A percentile compares a stretch with the other conserved stretches of the same genome.
Evolutionary conservation across 2,888 invertebrate genomes (phyloP).

Genomic region (Eueremaeus valkanovi): DNA sequence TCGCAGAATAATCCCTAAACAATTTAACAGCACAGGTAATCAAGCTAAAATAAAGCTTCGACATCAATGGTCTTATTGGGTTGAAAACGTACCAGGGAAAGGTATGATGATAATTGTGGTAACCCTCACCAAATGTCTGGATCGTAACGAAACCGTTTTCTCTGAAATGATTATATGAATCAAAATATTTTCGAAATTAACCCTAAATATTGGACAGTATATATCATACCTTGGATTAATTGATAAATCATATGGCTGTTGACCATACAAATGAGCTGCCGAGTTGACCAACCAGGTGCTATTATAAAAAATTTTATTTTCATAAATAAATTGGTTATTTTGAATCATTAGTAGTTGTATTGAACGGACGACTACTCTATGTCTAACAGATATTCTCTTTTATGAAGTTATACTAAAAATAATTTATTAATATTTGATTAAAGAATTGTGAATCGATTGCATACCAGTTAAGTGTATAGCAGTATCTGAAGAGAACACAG

Average conservation of each 20-base stretch:
- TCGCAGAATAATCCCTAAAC: conserved; percentile 53
- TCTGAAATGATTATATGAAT: conserved; percentile 8
- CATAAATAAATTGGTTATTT: no score
- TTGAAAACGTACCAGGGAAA: conserved; percentile 12
- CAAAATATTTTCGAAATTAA: neutral
- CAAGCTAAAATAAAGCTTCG: neutral
- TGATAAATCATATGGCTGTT: conserved; percentile 80
- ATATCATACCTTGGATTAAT: conserved; percentile 51
- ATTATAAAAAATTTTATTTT: no score
- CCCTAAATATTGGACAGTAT: no score
- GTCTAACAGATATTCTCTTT: no score
- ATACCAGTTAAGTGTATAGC: conserved; percentile 76
- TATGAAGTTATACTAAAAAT: no score
- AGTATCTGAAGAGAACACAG: conserved; percentile 72
- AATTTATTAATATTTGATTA: no score
- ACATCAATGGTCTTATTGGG: no score
- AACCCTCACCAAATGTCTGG: conserved; percentile 22
- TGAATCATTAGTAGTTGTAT: no score
- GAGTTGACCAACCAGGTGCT: conserved; percentile 71
- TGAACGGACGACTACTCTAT: no score
- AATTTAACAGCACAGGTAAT: neutral
- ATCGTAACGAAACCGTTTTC: conserved; percentile 28
- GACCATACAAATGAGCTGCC: conserved; percentile 89
- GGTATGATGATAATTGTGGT: conserved; percentile 27
- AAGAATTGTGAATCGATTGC: neutral